phyloP scores from a whole-genome alignment of 2,113 vertebrate genomes.

The Formicarius rufipectus region DNA sequence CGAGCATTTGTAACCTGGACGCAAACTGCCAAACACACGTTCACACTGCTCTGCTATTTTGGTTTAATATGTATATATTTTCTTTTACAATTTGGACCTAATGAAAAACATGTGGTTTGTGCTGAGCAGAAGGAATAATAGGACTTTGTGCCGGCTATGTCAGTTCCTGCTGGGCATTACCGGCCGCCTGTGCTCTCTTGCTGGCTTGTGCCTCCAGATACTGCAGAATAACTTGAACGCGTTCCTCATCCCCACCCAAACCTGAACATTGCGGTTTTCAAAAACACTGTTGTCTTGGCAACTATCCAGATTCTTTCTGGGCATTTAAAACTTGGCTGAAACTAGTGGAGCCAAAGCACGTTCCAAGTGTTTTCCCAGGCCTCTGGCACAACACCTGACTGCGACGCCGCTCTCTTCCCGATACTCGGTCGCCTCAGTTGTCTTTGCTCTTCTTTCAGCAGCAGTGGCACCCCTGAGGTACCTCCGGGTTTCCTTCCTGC shows the following conservation, averaged over 20 bases:
- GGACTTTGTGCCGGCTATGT: neutral
- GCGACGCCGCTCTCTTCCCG: rapidly evolving
- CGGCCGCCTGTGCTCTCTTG: neutral
- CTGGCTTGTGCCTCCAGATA: neutral
- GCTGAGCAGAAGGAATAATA: slow-evolving; percentile 14
- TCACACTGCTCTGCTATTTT: neutral
- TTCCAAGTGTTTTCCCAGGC: neutral
- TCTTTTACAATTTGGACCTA: slow-evolving; percentile 56
- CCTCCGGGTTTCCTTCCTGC: slow-evolving; percentile 21
- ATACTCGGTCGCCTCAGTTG: neutral
- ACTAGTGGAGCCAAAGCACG: neutral
- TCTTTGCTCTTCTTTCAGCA: neutral
- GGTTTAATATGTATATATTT: slow-evolving; percentile 52
- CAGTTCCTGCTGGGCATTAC: slow-evolving; percentile 28
- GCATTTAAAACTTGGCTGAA: slow-evolving; percentile 3
- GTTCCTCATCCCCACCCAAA: slow-evolving; percentile 43
- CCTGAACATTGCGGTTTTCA: neutral
- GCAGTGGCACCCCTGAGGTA: neutral
- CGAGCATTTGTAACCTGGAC: neutral
- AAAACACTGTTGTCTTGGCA: neutral
- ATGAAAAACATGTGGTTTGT: slow-evolving; percentile 54
- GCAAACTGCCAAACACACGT: slow-evolving; percentile 12
- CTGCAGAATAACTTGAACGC: neutral
- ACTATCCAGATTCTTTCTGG: slow-evolving; percentile 7
- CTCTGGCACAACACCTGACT: neutral